Evolutionary conservation across 2,113 vertebrate species (phyloP).

Genomic region (Amblyornis subalaris): DNA sequence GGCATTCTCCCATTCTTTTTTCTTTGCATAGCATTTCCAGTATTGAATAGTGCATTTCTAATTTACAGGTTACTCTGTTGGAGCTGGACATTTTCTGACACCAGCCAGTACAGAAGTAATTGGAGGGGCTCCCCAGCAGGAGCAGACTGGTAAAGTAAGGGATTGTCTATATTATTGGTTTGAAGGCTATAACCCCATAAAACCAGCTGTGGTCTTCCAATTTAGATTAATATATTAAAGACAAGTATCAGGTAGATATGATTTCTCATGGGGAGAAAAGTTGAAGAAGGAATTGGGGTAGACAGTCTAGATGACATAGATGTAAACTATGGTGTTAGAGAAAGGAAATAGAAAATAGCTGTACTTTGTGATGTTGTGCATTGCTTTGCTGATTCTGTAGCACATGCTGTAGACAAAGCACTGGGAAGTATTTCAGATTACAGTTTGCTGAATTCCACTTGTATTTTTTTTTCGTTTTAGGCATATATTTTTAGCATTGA

Average conservation of each 20-base stretch:
- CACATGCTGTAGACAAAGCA: not conserved
- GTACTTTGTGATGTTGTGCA: not conserved
- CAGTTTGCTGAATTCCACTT: not conserved
- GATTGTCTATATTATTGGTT: not conserved
- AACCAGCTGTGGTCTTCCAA: not conserved
- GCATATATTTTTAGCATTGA: conserved; percentile 82
- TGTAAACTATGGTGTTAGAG: not conserved
- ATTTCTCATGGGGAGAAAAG: not conserved
- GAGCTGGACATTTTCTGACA: conserved; percentile 85
- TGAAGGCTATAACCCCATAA: not conserved
- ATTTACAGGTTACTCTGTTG: conserved; percentile 88
- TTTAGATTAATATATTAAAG: not conserved
- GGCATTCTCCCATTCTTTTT: not conserved
- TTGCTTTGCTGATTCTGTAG: not conserved
- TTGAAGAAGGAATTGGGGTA: not conserved
- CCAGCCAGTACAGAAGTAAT: conserved; percentile 78
- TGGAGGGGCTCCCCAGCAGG: conserved; percentile 90
- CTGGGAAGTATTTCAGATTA: not conserved
- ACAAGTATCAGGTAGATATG: not conserved
- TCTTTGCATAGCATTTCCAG: not conserved
- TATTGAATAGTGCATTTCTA: not conserved
- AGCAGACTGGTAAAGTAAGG: conserved; percentile 92
- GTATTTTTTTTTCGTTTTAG: conserved; percentile 62
- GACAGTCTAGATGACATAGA: not conserved
- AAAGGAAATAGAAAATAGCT: not conserved